These are phyloP conservation scores for Pandion haliaetus DNA, from an alignment of 2,113 vertebrate species.

Conservation along the genomic window DNA sequence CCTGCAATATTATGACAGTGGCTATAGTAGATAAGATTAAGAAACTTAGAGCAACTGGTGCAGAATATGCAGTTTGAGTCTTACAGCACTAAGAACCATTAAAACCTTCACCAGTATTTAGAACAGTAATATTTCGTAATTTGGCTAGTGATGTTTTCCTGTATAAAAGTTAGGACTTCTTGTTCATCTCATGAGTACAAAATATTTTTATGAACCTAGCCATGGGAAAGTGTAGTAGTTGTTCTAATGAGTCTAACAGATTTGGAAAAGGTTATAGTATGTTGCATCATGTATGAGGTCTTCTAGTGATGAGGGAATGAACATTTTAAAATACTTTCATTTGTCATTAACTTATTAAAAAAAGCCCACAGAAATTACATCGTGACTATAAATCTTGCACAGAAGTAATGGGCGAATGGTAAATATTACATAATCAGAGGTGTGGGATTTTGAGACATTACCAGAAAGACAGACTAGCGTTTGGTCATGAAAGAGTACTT, in stretches of 20 bases:
- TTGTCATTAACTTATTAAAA: neutral
- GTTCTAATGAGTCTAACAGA: neutral
- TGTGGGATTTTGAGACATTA: neutral
- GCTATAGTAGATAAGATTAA: neutral
- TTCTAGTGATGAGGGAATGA: neutral
- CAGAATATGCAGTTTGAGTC: neutral
- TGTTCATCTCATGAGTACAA: slow-evolving; percentile 11
- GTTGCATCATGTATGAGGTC: neutral
- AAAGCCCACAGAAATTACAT: neutral
- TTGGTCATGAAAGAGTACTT: neutral
- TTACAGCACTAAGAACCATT: neutral
- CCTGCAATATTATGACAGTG: neutral
- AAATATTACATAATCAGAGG: neutral
- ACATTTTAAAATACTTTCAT: neutral
- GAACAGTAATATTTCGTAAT: neutral
- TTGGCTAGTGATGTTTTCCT: neutral
- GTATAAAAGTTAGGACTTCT: neutral
- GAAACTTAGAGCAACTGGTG: neutral
- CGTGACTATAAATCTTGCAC: neutral
- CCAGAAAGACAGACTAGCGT: neutral
- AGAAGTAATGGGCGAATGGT: neutral
- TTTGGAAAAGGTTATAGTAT: neutral
- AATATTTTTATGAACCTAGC: slow-evolving; percentile 5
- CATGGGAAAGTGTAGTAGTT: neutral
- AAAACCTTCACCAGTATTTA: neutral